Base-by-base conservation (phyloP, 2,113 vertebrate species). In the Anser cygnoides region DNA sequence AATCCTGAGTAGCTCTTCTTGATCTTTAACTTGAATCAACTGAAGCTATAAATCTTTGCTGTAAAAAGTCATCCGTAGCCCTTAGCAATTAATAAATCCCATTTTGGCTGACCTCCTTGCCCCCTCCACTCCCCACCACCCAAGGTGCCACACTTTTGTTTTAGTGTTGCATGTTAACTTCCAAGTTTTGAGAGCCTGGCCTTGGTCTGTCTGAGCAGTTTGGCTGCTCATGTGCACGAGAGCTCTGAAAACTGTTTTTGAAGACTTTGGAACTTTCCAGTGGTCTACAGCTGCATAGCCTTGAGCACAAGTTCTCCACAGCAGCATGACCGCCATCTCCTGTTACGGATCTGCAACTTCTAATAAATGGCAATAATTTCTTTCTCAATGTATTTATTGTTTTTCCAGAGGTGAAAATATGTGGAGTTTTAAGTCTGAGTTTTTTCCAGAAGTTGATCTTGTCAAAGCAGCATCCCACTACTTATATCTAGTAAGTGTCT, bases 401-500 rank as follows among this genome's bases (percentile, higher is more conserved):
- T 66, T 31, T 44, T 66, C 28, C 39, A 44, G 63, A 29, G 28
- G 31, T 66, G 41, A 29, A 44, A 13, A 44, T 66, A 43, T 13
- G 12, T 67, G 46, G 50, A 81, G 61, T 17, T 81, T 54, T 4
- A 74, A 55, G 29, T 28, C 37, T 9, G 11, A n/a, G 4, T 44
- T 68, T 59, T 55, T 35, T 4, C 52, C 52, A 68, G 39, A 78
- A 74, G 9, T 10, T 63, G 12, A 37, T 59, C 28, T 74, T 59
- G 9, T 89, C 70, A 89, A 55, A 61, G 18, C 13, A 29, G 33
- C 61, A 23, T 62, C 46, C 49, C 76, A 33, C 39, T 43, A 3
- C 10, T 52, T 91, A 10, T 23, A 37, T 59, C 43, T 78, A 0
- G 0, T 39, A 3, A 31, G 23, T 23, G 87, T 31, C 11, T 92